These are phyloP conservation scores for Erannis defoliaria DNA, from an alignment of 2,888 invertebrate species.

Conservation along the genomic window DNA sequence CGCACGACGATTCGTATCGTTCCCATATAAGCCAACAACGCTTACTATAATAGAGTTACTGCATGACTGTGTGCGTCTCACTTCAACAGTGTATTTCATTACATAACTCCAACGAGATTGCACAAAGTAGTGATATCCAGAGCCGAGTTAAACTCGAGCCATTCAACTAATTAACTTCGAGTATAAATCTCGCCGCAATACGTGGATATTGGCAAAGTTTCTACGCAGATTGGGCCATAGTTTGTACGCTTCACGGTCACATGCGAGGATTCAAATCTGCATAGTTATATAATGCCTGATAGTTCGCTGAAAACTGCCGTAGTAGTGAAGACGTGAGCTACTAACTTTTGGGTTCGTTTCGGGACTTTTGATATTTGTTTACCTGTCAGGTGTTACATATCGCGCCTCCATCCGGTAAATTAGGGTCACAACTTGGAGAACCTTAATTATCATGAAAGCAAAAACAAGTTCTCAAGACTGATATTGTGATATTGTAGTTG, in stretches of 20 bases:
- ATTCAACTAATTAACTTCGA: slow-evolving; percentile 24
- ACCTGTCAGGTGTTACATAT: slow-evolving; percentile 1
- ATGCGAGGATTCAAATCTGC: slow-evolving; percentile 15
- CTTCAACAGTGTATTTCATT: background rate
- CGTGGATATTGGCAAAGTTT: slow-evolving; percentile 51
- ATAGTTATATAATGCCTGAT: slow-evolving; percentile 6
- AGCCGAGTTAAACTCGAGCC: slow-evolving; percentile 18
- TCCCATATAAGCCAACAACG: no score
- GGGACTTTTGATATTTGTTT: slow-evolving; percentile 4
- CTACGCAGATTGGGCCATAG: slow-evolving; percentile 13
- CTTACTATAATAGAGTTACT: no score
- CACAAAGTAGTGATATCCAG: slow-evolving; percentile 7
- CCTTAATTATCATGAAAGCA: background rate
- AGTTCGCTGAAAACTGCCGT: slow-evolving; percentile 6
- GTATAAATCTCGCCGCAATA: slow-evolving; percentile 52
- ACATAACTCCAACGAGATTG: slow-evolving; percentile 13
- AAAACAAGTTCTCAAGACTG: no score
- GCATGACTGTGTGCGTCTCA: background rate
- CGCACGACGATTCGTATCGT: no score
- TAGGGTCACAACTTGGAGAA: background rate
- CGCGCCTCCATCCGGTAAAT: background rate
- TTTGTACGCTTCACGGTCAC: slow-evolving; percentile 10
- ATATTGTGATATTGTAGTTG: no score
- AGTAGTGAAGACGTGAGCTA: background rate
- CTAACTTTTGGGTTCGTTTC: slow-evolving; percentile 6